Base-by-base conservation (phyloP, 2,113 vertebrate genomes). In the Sinocyclocheilus maitianheensis region DNA sequence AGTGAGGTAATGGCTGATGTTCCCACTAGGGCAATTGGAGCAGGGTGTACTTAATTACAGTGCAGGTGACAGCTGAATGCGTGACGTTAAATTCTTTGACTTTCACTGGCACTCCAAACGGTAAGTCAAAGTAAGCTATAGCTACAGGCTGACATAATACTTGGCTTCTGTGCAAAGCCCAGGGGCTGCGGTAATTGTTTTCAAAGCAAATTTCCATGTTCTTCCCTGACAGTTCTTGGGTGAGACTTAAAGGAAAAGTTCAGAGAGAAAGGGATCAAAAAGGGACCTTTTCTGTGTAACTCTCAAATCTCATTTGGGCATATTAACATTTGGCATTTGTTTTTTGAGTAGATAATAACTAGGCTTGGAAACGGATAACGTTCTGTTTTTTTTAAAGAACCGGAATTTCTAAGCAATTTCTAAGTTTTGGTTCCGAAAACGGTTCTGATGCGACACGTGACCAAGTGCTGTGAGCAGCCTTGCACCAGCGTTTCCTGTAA, bases 21-120 rank as follows among this genome's bases (percentile, higher is more conserved):
- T 74, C 58, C 37, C 48, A 86, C 51, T 88, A 72, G 77, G 85
- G 87, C 86, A 58, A 91, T 91, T 91, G 82, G 84, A 81, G 84
- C 89, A 81, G 63, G 90, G 63, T 46, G 77, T 63, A 76, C 65
- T 75, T 87, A 92, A 94, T 93, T 91, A 91, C 84, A 91, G 88
- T 87, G 88, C 72, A 88, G 71, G 51, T 83, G 84, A 87, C 48
- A 87, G 72, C 87, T 83, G 87, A 85, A 53, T 48, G 24, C 4
- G 58, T 71, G 26, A 71, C 22, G 79, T 76, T 40, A 72, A 43
- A 75, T 67, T 10, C 60, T 82, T 40, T 16, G 48, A 91, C 92
- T 92, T 93, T 93, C 88, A 78, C 91, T 85, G 30, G 87, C 83
- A 84, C 26, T 67, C 12, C 65, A 87, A 78, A 26, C 18, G 34